Evolutionary conservation across 2,888 invertebrate species (phyloP), one percentile per base, ranked within the genome.

Genomic region (Norana najaformis): DNA sequence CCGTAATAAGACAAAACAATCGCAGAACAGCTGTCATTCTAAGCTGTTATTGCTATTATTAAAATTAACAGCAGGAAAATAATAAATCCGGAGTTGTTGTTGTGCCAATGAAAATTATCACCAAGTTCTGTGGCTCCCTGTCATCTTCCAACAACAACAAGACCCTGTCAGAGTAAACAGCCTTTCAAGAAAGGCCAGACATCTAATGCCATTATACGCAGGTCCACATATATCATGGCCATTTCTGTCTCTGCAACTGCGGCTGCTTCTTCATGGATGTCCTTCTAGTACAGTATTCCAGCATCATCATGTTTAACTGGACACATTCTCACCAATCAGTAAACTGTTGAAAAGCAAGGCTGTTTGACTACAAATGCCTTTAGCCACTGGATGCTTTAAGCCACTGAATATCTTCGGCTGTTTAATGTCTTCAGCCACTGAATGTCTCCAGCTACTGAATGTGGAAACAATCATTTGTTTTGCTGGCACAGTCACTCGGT

Each of bases 91-190:
- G 69, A 69, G 8, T 11, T 69, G 69, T 69, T 69, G 69, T 69
- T 69, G 69, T 69, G 69, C 69, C 69, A 69, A n/a, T n/a, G 69
- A 69, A 69, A 69, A 69, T 69, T 69, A 69, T 69, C 30, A n/a
- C 69, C 69, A 69, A 30, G 69, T 69, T n/a, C 41, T 5, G 23
- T 47, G 20, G 47, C 47, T 47, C 47, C 47, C 47, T 47, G 47
- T 47, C 47, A 47, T 16, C 30, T 69, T 69, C 69, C 69, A 69
- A 69, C 69, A 47, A 47, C 47, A 69, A 69, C 69, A 69, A 69
- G 69, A n/a, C 69, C n/a, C 69, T 69, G 69, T 8, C 30, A 69
- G 69, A 11, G 69, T 69, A 69, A 69, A 69, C 30, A 69, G n/a
- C 13, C 69, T n/a, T 69, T 5, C n/a, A 69, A 69, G n/a, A n/a